Evolutionary conservation across 2,113 vertebrate genomes (phyloP).

Genomic region (Sylvietta virens): DNA sequence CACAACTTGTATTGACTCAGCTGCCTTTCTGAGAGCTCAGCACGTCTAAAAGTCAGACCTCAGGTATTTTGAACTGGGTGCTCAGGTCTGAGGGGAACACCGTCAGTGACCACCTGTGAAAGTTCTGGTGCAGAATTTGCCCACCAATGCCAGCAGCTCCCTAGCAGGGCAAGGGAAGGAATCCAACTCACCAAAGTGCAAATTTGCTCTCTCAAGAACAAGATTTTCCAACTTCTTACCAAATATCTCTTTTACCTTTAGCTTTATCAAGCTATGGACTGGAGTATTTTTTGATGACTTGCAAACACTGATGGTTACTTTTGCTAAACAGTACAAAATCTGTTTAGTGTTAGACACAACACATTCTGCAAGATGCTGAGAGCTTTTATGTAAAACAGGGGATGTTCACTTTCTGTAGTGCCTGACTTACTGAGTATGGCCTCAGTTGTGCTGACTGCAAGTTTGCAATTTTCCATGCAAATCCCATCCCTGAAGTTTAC

Average conservation of each 20-base stretch:
- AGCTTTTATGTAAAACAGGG: not conserved
- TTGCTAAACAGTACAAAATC: not conserved
- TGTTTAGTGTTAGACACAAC: not conserved
- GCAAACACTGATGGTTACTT: not conserved
- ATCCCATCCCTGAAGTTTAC: not conserved
- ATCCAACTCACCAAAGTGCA: not conserved
- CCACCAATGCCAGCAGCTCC: not conserved
- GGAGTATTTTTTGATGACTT: not conserved
- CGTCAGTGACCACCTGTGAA: not conserved
- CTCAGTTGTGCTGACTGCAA: not conserved
- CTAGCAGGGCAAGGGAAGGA: not conserved
- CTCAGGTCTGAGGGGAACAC: not conserved
- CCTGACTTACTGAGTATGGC: not conserved
- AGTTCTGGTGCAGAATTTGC: not conserved
- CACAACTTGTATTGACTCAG: constrained; percentile 22
- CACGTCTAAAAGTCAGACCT: constrained; percentile 6
- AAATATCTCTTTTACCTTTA: not conserved
- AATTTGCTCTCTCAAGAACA: not conserved
- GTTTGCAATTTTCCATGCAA: not conserved
- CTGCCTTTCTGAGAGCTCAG: constrained; percentile 18
- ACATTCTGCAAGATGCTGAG: not conserved
- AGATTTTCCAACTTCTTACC: not conserved
- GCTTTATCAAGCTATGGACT: not conserved
- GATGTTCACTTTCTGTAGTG: not conserved
- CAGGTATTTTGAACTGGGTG: not conserved